Evolutionary conservation across 2,113 vertebrate species (phyloP).

Genomic region (Gymnarchus niloticus): DNA sequence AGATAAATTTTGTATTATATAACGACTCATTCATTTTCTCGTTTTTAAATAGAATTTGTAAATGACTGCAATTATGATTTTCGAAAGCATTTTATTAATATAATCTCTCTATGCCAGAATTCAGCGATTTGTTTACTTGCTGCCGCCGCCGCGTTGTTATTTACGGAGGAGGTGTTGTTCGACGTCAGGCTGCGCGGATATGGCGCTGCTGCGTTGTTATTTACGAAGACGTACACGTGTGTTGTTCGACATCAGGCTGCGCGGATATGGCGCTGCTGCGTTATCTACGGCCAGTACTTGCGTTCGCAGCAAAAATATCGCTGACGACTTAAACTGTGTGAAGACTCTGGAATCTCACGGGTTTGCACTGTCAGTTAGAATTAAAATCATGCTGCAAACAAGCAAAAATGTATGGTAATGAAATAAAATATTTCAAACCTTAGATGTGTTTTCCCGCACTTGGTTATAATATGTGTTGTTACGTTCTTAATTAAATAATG

Average conservation of each 20-base stretch:
- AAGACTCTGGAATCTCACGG: neutral
- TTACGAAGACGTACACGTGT: neutral
- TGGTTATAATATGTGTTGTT: no score
- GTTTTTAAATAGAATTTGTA: neutral
- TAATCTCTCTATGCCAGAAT: neutral
- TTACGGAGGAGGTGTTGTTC: neutral
- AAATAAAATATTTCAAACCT: neutral
- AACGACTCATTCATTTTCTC: neutral
- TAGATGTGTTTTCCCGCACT: neutral
- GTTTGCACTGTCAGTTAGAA: neutral
- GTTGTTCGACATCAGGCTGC: neutral
- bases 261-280: neutral
- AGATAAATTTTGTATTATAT: neutral
- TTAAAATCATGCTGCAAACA: neutral
- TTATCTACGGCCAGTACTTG: neutral
- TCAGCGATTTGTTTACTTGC: neutral
- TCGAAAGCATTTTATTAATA: neutral
- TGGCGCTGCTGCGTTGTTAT: neutral
- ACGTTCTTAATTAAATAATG: no score
- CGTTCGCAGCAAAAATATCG: neutral
- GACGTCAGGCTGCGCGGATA: neutral
- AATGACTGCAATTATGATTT: neutral
- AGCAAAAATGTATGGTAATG: neutral
- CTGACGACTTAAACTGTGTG: neutral
- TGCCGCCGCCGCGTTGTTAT: neutral